Conservation (phyloP, 2,113 vertebrate genomes). For the Triplophysa rosa region DNA sequence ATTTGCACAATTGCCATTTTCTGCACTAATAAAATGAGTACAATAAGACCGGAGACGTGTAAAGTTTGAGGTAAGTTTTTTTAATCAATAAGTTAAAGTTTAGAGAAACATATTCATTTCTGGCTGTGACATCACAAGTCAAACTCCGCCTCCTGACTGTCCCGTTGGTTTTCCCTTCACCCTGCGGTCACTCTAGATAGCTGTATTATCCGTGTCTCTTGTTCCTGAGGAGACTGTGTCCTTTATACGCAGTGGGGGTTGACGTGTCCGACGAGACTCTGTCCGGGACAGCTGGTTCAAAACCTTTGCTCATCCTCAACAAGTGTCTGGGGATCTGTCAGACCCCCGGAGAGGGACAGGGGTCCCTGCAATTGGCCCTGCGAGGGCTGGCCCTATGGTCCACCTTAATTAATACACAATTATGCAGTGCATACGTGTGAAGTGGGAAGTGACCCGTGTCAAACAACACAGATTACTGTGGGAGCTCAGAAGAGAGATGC, state of each 20-base stretch:
- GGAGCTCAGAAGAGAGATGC: neutral
- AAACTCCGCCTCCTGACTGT: neutral
- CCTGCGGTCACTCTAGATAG: conserved; percentile 2
- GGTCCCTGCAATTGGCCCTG: conserved; percentile 12
- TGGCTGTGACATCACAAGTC: neutral
- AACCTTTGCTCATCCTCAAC: conserved; percentile 61
- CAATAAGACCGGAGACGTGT: no score
- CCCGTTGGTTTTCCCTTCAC: conserved; percentile 4
- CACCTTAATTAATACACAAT: conserved; percentile 57
- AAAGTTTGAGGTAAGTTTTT: no score
- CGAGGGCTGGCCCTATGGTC: conserved; percentile 39
- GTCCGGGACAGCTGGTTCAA: conserved; percentile 58
- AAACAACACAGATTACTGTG: conserved; percentile 52
- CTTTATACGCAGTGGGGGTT: conserved; percentile 48
- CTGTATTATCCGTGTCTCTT: conserved; percentile 22
- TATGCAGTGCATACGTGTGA: conserved; percentile 50
- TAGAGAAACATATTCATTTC: neutral
- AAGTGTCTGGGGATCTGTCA: conserved; percentile 53
- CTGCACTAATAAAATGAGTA: no score
- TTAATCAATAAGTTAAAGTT: no score
- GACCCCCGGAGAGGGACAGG: conserved; percentile 38
- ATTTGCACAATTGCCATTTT: no score
- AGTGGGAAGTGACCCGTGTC: conserved; percentile 46
- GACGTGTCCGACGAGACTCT: conserved; percentile 53
- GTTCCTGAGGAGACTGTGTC: conserved; percentile 50